These are phyloP conservation scores for Hemiprocne comata DNA, from an alignment of 2,113 vertebrate species.

Conservation along the genomic window DNA sequence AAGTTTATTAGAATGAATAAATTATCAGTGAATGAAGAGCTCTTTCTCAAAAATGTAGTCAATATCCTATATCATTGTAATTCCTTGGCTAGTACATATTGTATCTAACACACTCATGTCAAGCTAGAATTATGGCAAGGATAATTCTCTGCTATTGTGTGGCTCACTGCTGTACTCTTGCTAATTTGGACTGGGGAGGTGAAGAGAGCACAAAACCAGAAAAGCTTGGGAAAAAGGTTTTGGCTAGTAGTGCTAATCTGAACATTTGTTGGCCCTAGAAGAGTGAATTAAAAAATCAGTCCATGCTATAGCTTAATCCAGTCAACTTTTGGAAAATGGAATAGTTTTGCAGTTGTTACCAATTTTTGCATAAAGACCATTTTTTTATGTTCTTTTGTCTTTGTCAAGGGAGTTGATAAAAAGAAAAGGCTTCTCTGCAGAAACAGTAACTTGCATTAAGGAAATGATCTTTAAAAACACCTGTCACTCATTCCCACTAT, in stretches of 20 bases:
- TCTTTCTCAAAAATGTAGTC: not conserved
- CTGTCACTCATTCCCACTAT: not conserved
- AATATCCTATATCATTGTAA: not conserved
- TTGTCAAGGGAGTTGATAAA: not conserved
- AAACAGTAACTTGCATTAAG: not conserved
- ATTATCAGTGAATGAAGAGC: not conserved
- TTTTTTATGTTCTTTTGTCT: not conserved
- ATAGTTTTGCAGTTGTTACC: not conserved
- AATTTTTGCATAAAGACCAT: not conserved
- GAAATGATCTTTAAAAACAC: not conserved
- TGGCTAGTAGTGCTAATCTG: not conserved
- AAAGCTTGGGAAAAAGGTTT: not conserved
- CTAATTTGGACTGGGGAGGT: not conserved
- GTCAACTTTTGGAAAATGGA: not conserved
- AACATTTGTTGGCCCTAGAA: not conserved
- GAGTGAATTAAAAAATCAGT: not conserved
- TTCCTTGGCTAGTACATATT: not conserved
- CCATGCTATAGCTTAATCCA: not conserved
- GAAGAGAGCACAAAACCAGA: not conserved
- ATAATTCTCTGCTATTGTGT: not conserved
- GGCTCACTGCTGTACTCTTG: not conserved
- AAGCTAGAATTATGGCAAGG: not conserved
- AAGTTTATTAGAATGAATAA: slow-evolving; percentile 4
- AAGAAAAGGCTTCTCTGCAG: not conserved
- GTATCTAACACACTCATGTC: not conserved